Conservation (phyloP, 2,113 vertebrate species). For the Choloepus hoffmanni region DNA sequence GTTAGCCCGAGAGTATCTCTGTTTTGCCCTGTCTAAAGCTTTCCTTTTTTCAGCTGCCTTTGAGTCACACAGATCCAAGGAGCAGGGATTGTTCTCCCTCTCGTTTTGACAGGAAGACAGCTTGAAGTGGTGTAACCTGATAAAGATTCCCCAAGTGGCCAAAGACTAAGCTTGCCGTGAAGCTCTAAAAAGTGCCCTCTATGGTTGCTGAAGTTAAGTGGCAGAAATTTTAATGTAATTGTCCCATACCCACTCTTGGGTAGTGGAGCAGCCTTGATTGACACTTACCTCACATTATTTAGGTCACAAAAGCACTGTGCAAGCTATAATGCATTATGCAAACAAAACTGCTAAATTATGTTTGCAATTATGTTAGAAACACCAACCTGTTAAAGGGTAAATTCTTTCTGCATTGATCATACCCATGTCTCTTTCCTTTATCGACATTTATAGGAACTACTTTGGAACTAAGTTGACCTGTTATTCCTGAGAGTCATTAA, state of each 20-base stretch:
- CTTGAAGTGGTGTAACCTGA: not conserved
- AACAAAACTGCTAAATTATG: not conserved
- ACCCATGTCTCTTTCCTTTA: not conserved
- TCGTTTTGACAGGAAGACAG: not conserved
- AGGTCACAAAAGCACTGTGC: slow-evolving; percentile 10
- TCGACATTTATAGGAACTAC: not conserved
- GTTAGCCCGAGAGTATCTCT: not conserved
- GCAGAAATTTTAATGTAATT: not conserved
- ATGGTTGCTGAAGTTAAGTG: not conserved
- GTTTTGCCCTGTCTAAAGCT: not conserved
- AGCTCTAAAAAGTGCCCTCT: not conserved
- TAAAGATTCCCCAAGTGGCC: not conserved
- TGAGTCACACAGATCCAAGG: not conserved
- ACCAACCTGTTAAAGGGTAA: not conserved
- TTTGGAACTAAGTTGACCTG: not conserved
- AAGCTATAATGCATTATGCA: not conserved
- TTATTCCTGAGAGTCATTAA: not conserved
- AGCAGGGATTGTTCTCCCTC: not conserved
- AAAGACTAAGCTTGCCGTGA: not conserved
- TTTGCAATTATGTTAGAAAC: not conserved
- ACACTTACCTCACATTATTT: not conserved
- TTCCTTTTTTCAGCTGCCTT: not conserved
- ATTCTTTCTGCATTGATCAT: not conserved
- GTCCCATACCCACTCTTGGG: not conserved
- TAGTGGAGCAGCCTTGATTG: not conserved